A percentile compares a stretch with the other conserved stretches of the same genome.
Conservation (phyloP, 1,140 invertebrate genomes). For the Megalopta genalis region DNA sequence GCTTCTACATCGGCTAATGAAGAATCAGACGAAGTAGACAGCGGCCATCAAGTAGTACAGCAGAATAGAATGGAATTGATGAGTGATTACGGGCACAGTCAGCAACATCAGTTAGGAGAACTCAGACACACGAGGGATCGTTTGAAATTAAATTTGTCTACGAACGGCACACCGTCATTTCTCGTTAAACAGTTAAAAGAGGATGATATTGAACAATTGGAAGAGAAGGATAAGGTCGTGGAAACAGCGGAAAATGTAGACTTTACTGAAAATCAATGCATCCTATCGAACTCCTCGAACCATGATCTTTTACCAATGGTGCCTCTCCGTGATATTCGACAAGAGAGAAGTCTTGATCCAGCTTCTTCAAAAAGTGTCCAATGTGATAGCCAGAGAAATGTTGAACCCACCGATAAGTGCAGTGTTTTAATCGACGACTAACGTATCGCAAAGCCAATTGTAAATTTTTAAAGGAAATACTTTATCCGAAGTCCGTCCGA, state of each 20-base stretch:
- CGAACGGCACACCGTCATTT: slow-evolving; percentile 49
- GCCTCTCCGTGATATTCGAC: slow-evolving; percentile 53
- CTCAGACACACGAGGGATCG: slow-evolving; percentile 86
- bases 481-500: slow-evolving; percentile 78
- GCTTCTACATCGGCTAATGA: slow-evolving; percentile 59
- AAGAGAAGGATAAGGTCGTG: slow-evolving; percentile 26
- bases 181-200: slow-evolving; percentile 45
- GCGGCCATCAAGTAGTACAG: slow-evolving; percentile 48
- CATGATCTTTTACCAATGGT: slow-evolving; percentile 58
- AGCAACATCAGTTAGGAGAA: slow-evolving; percentile 82
- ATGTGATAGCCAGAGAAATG: slow-evolving; percentile 59
- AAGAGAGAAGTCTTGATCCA: slow-evolving; percentile 26
- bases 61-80: slow-evolving; percentile 58
- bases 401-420: slow-evolving; percentile 64
- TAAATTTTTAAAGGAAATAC: slow-evolving; percentile 61
- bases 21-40: slow-evolving; percentile 59
- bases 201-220: slow-evolving; percentile 47
- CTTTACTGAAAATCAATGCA: slow-evolving; percentile 47
- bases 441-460: slow-evolving; percentile 57
- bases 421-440: slow-evolving; percentile 64
- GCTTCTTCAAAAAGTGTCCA: slow-evolving; percentile 62
- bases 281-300: slow-evolving; percentile 42
- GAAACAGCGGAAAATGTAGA: slow-evolving; percentile 37
- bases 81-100: slow-evolving; percentile 62
- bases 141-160: slow-evolving; percentile 85